Percentiles rank a stretch among this genome's conserved stretches.
Evolutionary conservation across 1,140 invertebrate species (phyloP).

Genomic region (Drosophila erecta): DNA sequence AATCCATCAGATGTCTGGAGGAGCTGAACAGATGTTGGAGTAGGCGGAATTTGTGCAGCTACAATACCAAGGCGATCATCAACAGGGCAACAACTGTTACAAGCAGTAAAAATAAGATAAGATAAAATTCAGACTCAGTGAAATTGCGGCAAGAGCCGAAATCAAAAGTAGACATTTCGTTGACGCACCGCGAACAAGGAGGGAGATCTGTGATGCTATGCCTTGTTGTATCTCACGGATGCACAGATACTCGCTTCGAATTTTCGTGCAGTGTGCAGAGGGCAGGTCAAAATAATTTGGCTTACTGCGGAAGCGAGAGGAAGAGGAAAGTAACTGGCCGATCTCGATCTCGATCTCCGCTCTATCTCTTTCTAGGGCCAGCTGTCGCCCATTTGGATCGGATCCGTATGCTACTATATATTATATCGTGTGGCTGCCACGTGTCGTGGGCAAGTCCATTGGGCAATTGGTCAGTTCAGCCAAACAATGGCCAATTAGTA

Average conservation of each 20-base stretch:
- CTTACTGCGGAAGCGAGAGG: conserved; percentile 58
- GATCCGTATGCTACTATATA: conserved; percentile 8
- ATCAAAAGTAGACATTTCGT: conserved; percentile 50
- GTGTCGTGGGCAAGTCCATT: conserved; percentile 70
- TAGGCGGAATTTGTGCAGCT: conserved; percentile 52
- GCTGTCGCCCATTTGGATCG: conserved; percentile 51
- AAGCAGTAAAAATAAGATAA: conserved; percentile 75
- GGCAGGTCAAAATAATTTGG: conserved; percentile 75
- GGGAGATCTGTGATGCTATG: no score
- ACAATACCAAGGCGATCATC: conserved; percentile 28
- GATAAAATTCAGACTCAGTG: conserved; percentile 65
- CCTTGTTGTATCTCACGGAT: neutral
- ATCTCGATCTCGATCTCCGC: conserved; percentile 12
- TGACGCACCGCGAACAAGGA: conserved; percentile 41
- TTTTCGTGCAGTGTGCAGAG: conserved; percentile 48
- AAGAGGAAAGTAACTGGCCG: conserved; percentile 16
- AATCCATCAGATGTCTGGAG: conserved; percentile 59
- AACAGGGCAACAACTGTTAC: conserved; percentile 73
- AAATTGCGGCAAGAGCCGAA: conserved; percentile 69
- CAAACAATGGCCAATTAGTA: conserved; percentile 53
- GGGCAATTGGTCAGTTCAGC: conserved; percentile 58
- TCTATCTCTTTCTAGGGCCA: conserved; percentile 56
- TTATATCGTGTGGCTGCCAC: conserved; percentile 73
- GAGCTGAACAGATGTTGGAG: conserved; percentile 74
- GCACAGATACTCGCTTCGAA: neutral